Conservation (phyloP, 2,797 vertebrate genomes). For the Rhadinocentrus ornatus region DNA sequence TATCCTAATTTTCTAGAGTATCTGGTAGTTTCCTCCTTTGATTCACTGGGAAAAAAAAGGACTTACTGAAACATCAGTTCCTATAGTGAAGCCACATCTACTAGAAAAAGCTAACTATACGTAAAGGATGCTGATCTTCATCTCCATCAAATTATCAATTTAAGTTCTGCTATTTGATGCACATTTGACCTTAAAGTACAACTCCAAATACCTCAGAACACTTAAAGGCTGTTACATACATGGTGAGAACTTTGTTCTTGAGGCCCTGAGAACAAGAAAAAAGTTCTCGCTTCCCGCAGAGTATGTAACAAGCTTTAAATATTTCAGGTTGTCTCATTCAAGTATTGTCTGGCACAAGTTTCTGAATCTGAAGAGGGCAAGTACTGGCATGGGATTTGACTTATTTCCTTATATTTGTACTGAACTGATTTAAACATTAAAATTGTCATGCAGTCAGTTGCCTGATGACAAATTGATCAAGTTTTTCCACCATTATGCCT, state of each 20-base stretch:
- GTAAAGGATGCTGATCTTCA: slow-evolving; percentile 24
- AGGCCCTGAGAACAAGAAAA: no score
- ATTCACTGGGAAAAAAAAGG: slow-evolving; percentile 31
- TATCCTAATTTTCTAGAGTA: neutral
- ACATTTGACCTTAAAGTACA: slow-evolving; percentile 18
- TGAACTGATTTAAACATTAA: slow-evolving; percentile 64
- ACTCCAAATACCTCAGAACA: slow-evolving; percentile 64
- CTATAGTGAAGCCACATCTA: slow-evolving; percentile 29
- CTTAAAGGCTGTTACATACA: neutral
- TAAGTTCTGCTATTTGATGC: slow-evolving; percentile 13
- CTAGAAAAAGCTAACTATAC: slow-evolving; percentile 39
- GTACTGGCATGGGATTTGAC: slow-evolving; percentile 39
- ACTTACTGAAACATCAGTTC: neutral
- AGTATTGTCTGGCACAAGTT: slow-evolving; percentile 5
- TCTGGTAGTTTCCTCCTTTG: slow-evolving; percentile 7
- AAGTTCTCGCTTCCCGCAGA: no score
- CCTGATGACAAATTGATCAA: neutral
- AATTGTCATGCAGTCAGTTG: slow-evolving; percentile 42
- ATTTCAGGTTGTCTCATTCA: slow-evolving; percentile 14
- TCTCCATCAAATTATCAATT: slow-evolving; percentile 8
- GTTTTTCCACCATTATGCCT: neutral
- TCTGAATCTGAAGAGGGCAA: slow-evolving; percentile 4
- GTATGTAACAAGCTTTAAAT: neutral
- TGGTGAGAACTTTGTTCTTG: no score
- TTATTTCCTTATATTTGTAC: slow-evolving; percentile 69